Conservation (phyloP, 2,797 vertebrate genomes). For the Xyrichtys novacula region DNA sequence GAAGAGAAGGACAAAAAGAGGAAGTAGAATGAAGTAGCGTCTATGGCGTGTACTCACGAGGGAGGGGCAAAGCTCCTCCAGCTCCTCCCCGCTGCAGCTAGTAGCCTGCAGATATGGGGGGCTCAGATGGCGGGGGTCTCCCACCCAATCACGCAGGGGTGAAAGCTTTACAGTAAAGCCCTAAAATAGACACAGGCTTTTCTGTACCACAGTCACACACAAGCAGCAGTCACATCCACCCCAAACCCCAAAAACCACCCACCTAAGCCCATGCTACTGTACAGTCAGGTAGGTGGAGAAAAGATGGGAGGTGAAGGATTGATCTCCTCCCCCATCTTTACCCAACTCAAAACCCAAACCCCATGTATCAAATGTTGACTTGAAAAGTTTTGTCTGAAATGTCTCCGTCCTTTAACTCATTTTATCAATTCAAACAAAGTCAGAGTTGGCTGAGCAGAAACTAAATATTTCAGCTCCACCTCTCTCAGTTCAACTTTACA, state of each 20-base stretch:
- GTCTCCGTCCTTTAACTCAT: conserved; percentile 28
- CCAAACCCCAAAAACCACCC: conserved; percentile 58
- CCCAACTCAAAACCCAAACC: conserved; percentile 26
- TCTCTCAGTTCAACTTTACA: conserved; percentile 31
- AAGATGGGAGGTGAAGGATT: conserved; percentile 59
- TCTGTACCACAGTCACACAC: conserved; percentile 99
- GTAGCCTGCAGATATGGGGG: conserved; percentile 99
- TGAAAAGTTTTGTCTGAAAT: conserved; percentile 19
- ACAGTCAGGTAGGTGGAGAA: conserved; percentile 53
- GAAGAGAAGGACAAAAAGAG: conserved; percentile 65
- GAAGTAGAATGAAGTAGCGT: conserved; percentile 83
- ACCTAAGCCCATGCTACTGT: conserved; percentile 54
- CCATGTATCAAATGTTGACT: conserved; percentile 3
- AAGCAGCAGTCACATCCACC: conserved; percentile 94
- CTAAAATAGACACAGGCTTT: conserved; percentile 99
- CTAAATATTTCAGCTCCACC: conserved; percentile 54
- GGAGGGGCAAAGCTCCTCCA: conserved; percentile 98
- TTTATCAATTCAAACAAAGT: conserved; percentile 38
- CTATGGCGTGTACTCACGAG: conserved; percentile 99
- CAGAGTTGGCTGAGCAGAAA: conserved; percentile 54
- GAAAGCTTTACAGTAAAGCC: conserved; percentile 99
- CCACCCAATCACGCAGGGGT: conserved; percentile 99
- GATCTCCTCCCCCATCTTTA: conserved; percentile 55
- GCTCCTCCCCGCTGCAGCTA: conserved; percentile 99
- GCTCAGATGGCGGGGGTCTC: conserved; percentile 97